Base-by-base conservation (phyloP, 2,797 vertebrate species). In the Acipenser ruthenus region DNA sequence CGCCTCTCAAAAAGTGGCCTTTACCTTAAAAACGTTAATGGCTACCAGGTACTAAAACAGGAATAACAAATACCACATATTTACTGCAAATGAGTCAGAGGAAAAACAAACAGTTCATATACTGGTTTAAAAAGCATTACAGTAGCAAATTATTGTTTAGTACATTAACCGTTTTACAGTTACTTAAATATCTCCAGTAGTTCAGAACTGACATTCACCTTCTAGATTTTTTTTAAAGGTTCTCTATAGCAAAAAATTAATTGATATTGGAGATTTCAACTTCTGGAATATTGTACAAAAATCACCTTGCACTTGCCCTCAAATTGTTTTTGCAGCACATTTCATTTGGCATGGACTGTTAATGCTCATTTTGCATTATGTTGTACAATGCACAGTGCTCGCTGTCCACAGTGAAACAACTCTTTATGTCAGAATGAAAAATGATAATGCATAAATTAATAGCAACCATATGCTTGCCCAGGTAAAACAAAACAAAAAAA, bases 381-480 rank as follows among this genome's bases (percentile, higher is more conserved):
- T 72, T 18, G 80, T 91, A 94, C 92, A 93, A 86, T 90, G 83
- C 81, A 86, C 92, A 94, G 92, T 69, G 65, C 88, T 84, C 82
- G 82, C 73, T 66, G 80, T 71, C 78, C 50, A 66, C 81, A 78
- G 62, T 81, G 71, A 80, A 87, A 84, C 78, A 79, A 82, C 83
- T 82, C 64, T 83, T 84, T 80, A 88, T 87, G 91, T 92, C 91
- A 93, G 82, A 89, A 90, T 93, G 92, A 94, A 93, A 93, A 93
- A 94, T 94, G 90, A 92, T 93, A 92, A 94, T 87, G 82, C 79
- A 86, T 84, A 87, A 89, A 90, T 92, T 89, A 93, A 94, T 92
- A 83, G 84, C 83, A 93, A 93, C 89, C 92, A 93, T 84, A 92
- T 94, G 92, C 86, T 88, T 82, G 80, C 18, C 18, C 18, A 18